phyloP scores from a whole-genome alignment of 2,888 invertebrate species.

The Nebria salina region DNA sequence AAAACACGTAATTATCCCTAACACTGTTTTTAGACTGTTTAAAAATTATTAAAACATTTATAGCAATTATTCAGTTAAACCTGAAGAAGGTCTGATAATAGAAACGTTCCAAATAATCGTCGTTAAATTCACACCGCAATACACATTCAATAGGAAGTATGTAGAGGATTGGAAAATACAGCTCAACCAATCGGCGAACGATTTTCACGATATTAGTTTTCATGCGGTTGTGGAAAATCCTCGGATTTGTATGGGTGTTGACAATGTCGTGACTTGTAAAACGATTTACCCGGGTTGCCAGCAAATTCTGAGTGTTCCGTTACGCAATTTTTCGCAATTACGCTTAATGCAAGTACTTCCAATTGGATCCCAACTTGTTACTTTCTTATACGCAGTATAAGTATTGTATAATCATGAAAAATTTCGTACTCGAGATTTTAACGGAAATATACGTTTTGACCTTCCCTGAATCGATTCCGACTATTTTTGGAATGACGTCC shows the following conservation, averaged over 20 bases:
- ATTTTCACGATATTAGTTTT: not conserved
- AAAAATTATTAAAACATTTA: not conserved
- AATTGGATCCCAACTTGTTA: not conserved
- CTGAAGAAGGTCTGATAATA: constrained; percentile 8
- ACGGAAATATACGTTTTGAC: too few relatives aligned
- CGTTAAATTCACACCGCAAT: constrained; percentile 6
- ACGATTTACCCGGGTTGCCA: constrained; percentile 32
- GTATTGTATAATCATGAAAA: too few relatives aligned
- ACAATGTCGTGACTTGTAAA: constrained; percentile 23
- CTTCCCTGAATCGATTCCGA: too few relatives aligned
- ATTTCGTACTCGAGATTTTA: too few relatives aligned
- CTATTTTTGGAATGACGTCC: too few relatives aligned
- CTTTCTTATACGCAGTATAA: too few relatives aligned
- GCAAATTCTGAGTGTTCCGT: not conserved
- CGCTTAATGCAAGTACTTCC: constrained; percentile 5
- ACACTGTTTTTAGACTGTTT: not conserved
- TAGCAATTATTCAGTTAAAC: constrained; percentile 24
- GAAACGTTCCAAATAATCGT: constrained; percentile 22
- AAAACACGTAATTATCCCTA: not conserved
- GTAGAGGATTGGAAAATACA: constrained; percentile 25
- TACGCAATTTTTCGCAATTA: constrained; percentile 19
- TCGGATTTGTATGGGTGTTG: not conserved
- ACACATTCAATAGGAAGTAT: not conserved
- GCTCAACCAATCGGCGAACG: constrained; percentile 7
- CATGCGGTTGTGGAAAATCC: constrained; percentile 16